phyloP scores from a whole-genome alignment of 2,797 vertebrate species.

The Gymnopithys bicolor region DNA sequence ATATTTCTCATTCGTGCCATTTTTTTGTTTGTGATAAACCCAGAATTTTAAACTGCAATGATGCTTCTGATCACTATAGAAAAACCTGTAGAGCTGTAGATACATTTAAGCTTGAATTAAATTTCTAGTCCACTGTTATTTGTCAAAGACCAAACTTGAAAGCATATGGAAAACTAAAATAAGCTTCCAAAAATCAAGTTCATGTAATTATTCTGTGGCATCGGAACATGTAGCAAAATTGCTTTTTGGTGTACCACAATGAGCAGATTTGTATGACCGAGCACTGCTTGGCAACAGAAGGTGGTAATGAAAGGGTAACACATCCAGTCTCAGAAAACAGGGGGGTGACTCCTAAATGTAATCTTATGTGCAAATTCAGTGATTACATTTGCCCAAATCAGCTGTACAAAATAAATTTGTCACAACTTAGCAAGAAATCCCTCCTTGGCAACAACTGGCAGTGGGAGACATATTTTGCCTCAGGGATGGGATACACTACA shows the following conservation, averaged over 20 bases:
- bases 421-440: constrained; percentile 5
- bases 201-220: background rate
- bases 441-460: constrained; percentile 1
- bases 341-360: background rate
- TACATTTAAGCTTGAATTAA: background rate
- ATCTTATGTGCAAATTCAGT: background rate
- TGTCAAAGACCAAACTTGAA: background rate
- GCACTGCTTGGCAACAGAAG: background rate
- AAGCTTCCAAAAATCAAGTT: background rate
- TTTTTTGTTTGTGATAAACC: background rate
- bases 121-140: background rate
- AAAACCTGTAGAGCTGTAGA: background rate
- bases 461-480: background rate
- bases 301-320: background rate
- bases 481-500: background rate
- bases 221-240: background rate
- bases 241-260: background rate
- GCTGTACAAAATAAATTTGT: background rate
- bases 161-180: background rate
- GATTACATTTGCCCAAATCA: constrained; percentile 1
- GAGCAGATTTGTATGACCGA: background rate
- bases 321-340: background rate
- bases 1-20: background rate
- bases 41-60: background rate
- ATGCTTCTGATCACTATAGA: background rate